Evolutionary conservation across 2,797 vertebrate genomes (phyloP), one percentile per base, ranked within the genome.

Genomic region (Myripristis jacobus): DNA sequence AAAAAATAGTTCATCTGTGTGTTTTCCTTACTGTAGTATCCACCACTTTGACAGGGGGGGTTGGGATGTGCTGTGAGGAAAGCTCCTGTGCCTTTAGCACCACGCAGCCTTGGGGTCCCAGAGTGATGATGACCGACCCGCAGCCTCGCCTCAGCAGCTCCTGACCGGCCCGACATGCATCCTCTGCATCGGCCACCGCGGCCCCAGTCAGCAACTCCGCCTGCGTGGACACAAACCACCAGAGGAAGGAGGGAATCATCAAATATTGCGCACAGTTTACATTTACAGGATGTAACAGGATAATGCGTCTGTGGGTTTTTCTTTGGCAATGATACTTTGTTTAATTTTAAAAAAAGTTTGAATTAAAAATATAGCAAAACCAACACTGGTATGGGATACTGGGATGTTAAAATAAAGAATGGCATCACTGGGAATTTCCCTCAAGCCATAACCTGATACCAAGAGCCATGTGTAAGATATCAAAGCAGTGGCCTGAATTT

Each of bases 31-130:
- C 97, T 86, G 97, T 99, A 18, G 97, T 98, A 85, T 99, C 98
- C 88, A 96, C 93, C 41, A 96, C 91, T 36, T 81, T 93, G 80
- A 96, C 95, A 1, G 90, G 87, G 43, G 90, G 66, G 8, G 94
- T 88, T 57, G 95, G 94, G 83, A 99, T 85, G 60, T 97, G 95
- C 80, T 93, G 95, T 18, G 94, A 93, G 62, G 75, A 48, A 6
- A 90, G 87, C 43, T 94, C 93, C 41, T 89, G 82, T 75, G 80
- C 90, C 61, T 95, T 90, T 64, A 97, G 87, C 81, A 96, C 92
- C 91, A 99, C 92, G 36, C 96, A 97, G 75, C 97, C 98, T 79
- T 94, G 94, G 67, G 95, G 92, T 75, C 98, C 97, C 83, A 99
- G 77, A 44, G 98, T 99, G 88, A 99, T 52, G 80, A 99, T 90